Base-by-base conservation (phyloP, 2,797 vertebrate species). In the Sebastes trivittatus region DNA sequence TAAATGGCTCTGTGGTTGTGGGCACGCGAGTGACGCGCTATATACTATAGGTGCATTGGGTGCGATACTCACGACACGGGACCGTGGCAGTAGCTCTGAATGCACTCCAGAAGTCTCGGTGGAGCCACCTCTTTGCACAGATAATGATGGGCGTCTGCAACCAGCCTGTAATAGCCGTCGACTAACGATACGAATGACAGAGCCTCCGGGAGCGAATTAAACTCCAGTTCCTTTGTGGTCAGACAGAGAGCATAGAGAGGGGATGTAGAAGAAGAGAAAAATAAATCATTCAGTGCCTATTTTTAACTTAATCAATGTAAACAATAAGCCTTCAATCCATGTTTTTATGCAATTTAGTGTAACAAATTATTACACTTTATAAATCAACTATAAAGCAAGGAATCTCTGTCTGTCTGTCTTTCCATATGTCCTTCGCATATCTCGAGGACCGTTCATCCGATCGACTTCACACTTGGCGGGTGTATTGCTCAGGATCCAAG, bases 161-260 rank as follows among this genome's bases (percentile, higher is more conserved):
- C 98, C 72, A 99, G 94, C 91, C 98, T 96, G 89, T 98, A 99
- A 91, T 99, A 99, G 23, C 98, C 98, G 66, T 99, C 98, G 71
- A 99, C 97, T 84, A 99, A 84, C 2, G 98, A 98, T 2, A 98
- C 97, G 68, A 99, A 99, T 4, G 98, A 99, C 82, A 98, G 94
- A 4, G 98, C 97, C 88, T 98, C 97, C 25, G 94, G 92, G 88
- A 98, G 95, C 9, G 97, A 97, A 7, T 91, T 94, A 90, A 99
- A 98, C 95, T 99, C 97, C 93, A 99, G 88, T 83, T 98, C 97
- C 98, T 98, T 86, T 14, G 10, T 78, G 29, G 38, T 61, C 63
- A 23, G 46, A 81, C 36, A 38, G 5, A 74, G 20, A 42, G 7
- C 18, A 9, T 1, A 58, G 11, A 52, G 3, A 42, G 4, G 16